Base-by-base conservation (phyloP, 2,797 vertebrate genomes). In the Hypotaenidia philippensis region DNA sequence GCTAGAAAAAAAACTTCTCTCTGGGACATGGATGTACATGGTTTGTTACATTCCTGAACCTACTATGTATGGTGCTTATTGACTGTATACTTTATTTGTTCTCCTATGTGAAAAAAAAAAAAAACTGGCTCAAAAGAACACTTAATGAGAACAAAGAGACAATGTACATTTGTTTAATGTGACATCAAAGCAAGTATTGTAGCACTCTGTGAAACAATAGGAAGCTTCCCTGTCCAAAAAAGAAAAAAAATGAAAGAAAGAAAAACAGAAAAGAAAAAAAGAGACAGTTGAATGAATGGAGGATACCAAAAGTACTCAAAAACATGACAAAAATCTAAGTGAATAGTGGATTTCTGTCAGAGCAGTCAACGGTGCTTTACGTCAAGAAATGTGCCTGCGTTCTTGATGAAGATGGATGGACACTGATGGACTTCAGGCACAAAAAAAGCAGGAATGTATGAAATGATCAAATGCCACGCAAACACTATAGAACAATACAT, bases 31-130 rank as follows among this genome's bases (percentile, higher is more conserved):
- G 98, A 98, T 98, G 98, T 97, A 97, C 98, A 97, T 98, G 98
- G 98, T 98, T 98, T 98, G 97, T 98, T 98, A 98, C 98, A 98
- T 98, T 98, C 98, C 98, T 98, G 98, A 98, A 97, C 98, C 97
- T 98, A 98, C 98, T 98, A 96, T 98, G 98, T 98, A 98, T 98
- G 99, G 99, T 99, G 99, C 98, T 99, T 97, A 98, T 94, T 97
- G 98, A 98, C 98, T 97, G 96, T 98, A 98, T 98, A 97, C 96
- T 95, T 97, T 98, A 98, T 98, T 98, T 98, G 97, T 98, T 98
- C 98, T 97, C 98, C 97, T 97, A 83, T 96, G 95, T 95, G 97
- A 96, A 98, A 98, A 98, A 47, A 47, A 98, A 97, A 97, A 47
- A 98, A 97, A 97, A 98, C 97, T 96, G 98, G 96, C 97, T 97